Base-by-base conservation (phyloP, 1,140 invertebrate genomes). In the Camponotus floridanus region DNA sequence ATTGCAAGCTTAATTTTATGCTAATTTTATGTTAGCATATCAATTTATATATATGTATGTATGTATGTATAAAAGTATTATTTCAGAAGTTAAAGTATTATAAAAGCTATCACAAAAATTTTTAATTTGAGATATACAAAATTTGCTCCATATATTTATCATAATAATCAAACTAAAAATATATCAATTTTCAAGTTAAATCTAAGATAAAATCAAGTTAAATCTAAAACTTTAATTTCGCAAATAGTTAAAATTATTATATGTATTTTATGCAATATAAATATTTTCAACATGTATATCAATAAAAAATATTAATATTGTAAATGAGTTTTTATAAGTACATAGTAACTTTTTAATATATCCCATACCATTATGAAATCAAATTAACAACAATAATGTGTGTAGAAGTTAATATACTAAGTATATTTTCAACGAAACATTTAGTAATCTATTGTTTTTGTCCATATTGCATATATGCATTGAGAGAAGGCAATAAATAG, bases 401-500 rank as follows among this genome's bases (percentile, higher is more conserved):
- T 33, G 9, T 74, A 73, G 36, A 39, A 3, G 6, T 73, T 73
- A 57, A 36, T 31, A 11, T 67, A 68, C 9, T 68, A 79, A 39
- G 33, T 9, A 55, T 36, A 45, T 67, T 67, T 67, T n/a, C 4
- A 64, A 42, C 18, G 26, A 62, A 68, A 79, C 18, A 67, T 55
- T 64, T 36, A 59, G 4, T 74, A 74, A 57, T 11, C 21, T 6
- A 13, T 18, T 64, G 71, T 83, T 71, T 83, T 86, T 76, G 48
- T 83, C 51, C 26, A 33, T 84, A 33, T 84, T 57, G 21, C 76
- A 76, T 85, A 9, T 80, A 70, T 86, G 88, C 33, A 86, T 89
- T 85, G 51, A 92, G 61, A 91, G 92, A 91, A 91, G 90, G 90
- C 84, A 93, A 94, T 94, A 94, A 94, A 93, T 94, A 92, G 79